Conservation (phyloP, 2,888 invertebrate genomes). For the Cryptocephalus moraei region DNA sequence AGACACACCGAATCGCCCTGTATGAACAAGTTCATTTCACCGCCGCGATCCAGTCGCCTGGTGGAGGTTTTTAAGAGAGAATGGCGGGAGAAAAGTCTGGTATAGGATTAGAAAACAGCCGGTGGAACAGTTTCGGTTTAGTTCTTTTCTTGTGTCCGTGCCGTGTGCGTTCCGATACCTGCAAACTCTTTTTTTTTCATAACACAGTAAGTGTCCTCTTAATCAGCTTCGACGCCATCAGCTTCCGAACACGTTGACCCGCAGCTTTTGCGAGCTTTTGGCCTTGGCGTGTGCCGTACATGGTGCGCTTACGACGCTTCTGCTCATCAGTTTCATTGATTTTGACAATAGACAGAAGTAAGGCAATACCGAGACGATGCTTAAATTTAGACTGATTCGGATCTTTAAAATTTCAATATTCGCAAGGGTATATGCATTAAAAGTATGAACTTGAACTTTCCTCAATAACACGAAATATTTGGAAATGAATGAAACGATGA, state of each 20-base stretch:
- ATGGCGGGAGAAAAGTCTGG: constrained; percentile 34
- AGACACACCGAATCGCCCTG: constrained; percentile 10
- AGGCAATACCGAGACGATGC: too few species aligned
- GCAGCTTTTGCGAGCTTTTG: constrained; percentile 5
- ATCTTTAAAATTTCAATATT: too few species aligned
- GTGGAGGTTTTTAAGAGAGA: constrained; percentile 32
- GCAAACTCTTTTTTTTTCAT: constrained; percentile 16
- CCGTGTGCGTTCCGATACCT: constrained; percentile 22
- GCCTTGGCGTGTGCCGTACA: constrained; percentile 5
- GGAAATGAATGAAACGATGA: too few species aligned
- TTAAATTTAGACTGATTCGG: too few species aligned
- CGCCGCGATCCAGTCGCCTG: constrained; percentile 19
- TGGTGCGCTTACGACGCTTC: not conserved
- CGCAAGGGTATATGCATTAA: too few species aligned
- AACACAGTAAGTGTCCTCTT: constrained; percentile 25
- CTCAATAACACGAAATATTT: too few species aligned
- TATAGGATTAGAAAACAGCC: constrained; percentile 37
- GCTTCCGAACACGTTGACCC: constrained; percentile 4
- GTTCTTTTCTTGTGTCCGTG: constrained; percentile 34
- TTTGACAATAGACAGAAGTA: not conserved
- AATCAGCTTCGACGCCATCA: constrained; percentile 7
- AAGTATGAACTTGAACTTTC: too few species aligned
- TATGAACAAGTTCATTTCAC: constrained; percentile 23
- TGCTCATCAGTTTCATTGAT: constrained; percentile 1
- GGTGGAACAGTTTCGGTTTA: constrained; percentile 33